These are phyloP conservation scores for Rachycentron canadum DNA, from an alignment of 2,797 vertebrate species.

Conservation along the genomic window DNA sequence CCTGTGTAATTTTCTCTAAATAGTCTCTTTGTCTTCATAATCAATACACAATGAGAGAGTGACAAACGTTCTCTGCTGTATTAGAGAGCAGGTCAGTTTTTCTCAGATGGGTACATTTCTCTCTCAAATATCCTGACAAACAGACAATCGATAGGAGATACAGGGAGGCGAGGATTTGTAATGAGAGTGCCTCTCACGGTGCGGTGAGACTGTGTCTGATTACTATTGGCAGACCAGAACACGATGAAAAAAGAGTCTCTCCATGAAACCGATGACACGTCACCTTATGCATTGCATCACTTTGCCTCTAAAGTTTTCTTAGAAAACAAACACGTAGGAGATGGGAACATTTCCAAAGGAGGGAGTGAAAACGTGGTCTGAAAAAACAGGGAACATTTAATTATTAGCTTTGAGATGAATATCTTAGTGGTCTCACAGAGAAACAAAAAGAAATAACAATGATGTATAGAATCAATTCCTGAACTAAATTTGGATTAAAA, in stretches of 20 bases:
- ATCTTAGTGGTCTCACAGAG: slow-evolving; percentile 1
- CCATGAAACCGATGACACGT: slow-evolving; percentile 48
- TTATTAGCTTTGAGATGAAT: neutral
- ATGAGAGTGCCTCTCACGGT: slow-evolving; percentile 63
- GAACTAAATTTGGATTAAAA: slow-evolving; percentile 14
- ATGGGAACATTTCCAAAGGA: slow-evolving; percentile 23
- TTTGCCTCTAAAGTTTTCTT: slow-evolving; percentile 53
- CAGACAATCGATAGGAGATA: slow-evolving; percentile 77
- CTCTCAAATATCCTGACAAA: slow-evolving; percentile 76
- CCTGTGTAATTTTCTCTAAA: slow-evolving; percentile 68
- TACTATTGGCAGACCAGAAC: slow-evolving; percentile 71
- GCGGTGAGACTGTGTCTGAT: slow-evolving; percentile 69
- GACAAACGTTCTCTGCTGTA: slow-evolving; percentile 67
- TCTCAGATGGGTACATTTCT: slow-evolving; percentile 72
- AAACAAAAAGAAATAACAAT: neutral
- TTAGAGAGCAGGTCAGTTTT: slow-evolving; percentile 68
- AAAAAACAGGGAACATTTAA: slow-evolving; percentile 11
- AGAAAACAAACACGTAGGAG: slow-evolving; percentile 34
- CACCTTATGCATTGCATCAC: slow-evolving; percentile 31
- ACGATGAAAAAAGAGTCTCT: slow-evolving; percentile 61
- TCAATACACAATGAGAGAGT: slow-evolving; percentile 78
- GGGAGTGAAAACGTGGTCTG: neutral
- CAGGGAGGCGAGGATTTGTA: slow-evolving; percentile 73
- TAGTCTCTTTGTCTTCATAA: slow-evolving; percentile 70
- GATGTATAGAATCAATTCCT: neutral